Conservation (phyloP, 1,140 invertebrate species). For the Phocides pigmalion region DNA sequence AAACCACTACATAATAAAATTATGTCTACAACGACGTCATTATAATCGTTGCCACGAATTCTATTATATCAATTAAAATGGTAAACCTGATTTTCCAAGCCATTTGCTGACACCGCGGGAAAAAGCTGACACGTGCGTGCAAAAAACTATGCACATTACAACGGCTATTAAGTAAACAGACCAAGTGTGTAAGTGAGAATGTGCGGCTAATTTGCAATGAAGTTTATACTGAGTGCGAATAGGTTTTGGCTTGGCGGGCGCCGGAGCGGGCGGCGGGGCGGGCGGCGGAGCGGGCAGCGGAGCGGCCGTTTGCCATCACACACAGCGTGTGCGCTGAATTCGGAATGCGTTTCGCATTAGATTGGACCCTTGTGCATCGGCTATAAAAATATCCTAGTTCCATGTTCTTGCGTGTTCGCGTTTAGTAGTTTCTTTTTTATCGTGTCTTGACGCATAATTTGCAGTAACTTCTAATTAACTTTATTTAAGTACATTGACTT, state of each 20-base stretch:
- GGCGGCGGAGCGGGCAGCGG: neutral
- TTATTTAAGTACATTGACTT: neutral
- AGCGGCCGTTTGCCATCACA: slow-evolving; percentile 14
- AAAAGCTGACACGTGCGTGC: slow-evolving; percentile 43
- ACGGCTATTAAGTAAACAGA: slow-evolving; percentile 49
- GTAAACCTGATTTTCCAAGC: slow-evolving; percentile 52
- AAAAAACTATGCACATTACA: slow-evolving; percentile 52
- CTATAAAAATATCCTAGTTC: slow-evolving; percentile 31
- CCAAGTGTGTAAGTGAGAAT: slow-evolving; percentile 49
- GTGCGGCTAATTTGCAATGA: slow-evolving; percentile 44
- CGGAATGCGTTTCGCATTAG: slow-evolving; percentile 29
- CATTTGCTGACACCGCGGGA: slow-evolving; percentile 47
- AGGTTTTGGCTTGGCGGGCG: slow-evolving; percentile 1
- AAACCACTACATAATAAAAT: slow-evolving; percentile 29
- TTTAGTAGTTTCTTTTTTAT: neutral
- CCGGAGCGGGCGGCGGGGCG: slow-evolving; percentile 1
- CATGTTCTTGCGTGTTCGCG: slow-evolving; percentile 14
- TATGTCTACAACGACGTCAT: slow-evolving; percentile 29
- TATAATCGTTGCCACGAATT: slow-evolving; percentile 33
- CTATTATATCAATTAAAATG: slow-evolving; percentile 36
- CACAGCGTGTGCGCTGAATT: slow-evolving; percentile 21
- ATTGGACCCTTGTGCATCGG: slow-evolving; percentile 24
- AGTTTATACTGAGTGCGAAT: slow-evolving; percentile 27
- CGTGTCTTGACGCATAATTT: slow-evolving; percentile 1
- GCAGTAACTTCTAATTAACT: slow-evolving; percentile 1